Percentiles rank a stretch among this genome's conserved stretches.
Evolutionary conservation across 2,888 invertebrate species (phyloP).

Genomic region (Allacma fusca): DNA sequence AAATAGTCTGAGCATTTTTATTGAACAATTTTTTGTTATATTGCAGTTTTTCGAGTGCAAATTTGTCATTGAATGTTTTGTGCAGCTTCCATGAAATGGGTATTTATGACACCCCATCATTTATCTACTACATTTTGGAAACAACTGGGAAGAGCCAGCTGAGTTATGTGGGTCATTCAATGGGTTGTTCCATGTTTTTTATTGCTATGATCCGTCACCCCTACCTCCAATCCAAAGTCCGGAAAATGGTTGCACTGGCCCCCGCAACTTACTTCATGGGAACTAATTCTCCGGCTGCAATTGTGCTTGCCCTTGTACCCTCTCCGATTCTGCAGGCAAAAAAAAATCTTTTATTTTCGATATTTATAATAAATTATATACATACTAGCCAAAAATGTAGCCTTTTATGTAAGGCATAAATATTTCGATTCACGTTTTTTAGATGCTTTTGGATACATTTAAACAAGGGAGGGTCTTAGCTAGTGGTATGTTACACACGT

Average conservation of each 20-base stretch:
- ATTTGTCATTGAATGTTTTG: background rate
- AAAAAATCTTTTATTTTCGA: no score
- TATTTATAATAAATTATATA: no score
- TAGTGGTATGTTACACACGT: no score
- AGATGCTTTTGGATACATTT: background rate
- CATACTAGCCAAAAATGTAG: no score
- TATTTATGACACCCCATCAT: constrained; percentile 4
- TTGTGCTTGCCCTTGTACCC: background rate
- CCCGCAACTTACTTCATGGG: background rate
- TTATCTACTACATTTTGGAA: background rate
- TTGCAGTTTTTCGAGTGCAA: no score
- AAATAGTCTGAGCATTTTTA: no score
- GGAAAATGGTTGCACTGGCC: constrained; percentile 23
- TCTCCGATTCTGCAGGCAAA: no score
- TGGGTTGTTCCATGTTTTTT: constrained; percentile 15
- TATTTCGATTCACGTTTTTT: background rate
- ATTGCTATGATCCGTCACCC: constrained; percentile 15
- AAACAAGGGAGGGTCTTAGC: constrained; percentile 6
- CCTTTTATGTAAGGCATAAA: no score
- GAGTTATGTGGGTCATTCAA: constrained; percentile 21
- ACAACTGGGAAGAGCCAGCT: background rate
- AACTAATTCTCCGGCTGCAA: background rate
- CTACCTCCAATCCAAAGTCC: background rate
- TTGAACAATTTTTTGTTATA: no score
- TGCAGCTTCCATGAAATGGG: constrained; percentile 24